phyloP scores from a whole-genome alignment of 37 sponge, comb jelly and placozoan species.

The Cliona cf. orientalis region DNA sequence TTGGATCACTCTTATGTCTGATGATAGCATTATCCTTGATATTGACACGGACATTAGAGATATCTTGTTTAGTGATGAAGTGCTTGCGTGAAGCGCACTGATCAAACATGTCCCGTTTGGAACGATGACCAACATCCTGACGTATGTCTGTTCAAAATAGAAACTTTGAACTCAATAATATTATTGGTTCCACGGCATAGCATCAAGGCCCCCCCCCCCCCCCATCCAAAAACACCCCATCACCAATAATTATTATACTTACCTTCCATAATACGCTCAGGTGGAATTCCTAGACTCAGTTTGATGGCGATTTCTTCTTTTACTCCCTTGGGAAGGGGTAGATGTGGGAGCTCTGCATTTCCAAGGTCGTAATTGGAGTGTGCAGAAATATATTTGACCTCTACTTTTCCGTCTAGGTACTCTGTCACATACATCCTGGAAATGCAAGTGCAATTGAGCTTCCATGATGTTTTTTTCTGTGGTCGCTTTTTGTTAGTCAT shows the following conservation, averaged over 20 bases:
- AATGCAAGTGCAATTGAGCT: background rate
- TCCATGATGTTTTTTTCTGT: background rate
- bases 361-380: background rate
- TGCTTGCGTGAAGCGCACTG: constrained; percentile 17
- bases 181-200: background rate
- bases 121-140: constrained; percentile 13
- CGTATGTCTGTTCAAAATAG: constrained; percentile 15
- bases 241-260: background rate
- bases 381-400: background rate
- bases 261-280: background rate
- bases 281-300: background rate
- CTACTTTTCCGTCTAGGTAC: background rate
- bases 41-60: background rate
- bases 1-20: constrained; percentile 19
- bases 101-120: constrained; percentile 3
- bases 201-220: background rate
- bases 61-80: constrained; percentile 13
- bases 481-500: background rate
- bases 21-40: background rate
- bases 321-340: background rate
- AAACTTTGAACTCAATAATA: too few relatives aligned
- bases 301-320: background rate
- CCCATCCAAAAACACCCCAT: background rate
- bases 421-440: background rate
- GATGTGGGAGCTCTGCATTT: background rate